Evolutionary conservation across 2,797 vertebrate genomes (phyloP).

Genomic region (Netta rufina): DNA sequence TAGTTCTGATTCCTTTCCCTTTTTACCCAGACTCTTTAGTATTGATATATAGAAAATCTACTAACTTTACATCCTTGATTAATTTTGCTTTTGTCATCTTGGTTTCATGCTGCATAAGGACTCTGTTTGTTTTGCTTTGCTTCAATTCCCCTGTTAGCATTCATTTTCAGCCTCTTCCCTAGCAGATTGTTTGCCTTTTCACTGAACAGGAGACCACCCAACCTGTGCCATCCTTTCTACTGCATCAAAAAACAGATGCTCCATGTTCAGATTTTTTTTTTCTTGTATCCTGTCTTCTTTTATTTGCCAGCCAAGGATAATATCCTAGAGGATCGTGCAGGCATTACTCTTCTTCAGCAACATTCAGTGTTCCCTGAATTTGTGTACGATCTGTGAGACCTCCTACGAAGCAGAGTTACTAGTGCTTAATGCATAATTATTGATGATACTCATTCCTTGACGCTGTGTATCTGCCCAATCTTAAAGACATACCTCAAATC

Average conservation of each 20-base stretch:
- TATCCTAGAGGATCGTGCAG: neutral
- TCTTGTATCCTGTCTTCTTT: neutral
- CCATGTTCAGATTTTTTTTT: neutral
- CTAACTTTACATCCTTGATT: neutral
- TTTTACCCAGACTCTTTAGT: neutral
- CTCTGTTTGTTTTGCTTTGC: neutral
- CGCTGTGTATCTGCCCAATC: neutral
- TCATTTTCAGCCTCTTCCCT: neutral
- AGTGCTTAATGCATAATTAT: neutral
- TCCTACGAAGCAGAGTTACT: neutral
- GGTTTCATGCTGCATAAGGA: neutral
- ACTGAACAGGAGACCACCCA: neutral
- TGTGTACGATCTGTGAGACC: neutral
- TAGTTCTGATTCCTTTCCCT: neutral
- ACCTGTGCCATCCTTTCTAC: neutral
- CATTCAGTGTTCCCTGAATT: neutral
- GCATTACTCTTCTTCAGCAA: neutral
- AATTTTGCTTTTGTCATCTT: neutral
- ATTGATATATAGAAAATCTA: neutral
- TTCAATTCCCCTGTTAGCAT: neutral
- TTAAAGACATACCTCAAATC: neutral
- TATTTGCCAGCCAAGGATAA: neutral
- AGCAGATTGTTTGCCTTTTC: neutral
- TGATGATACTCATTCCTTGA: neutral
- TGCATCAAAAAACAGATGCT: neutral